A percentile compares a stretch with the other conserved stretches of the same genome.
phyloP scores from a whole-genome alignment of 2,797 vertebrate species.

The Rhinella marina region DNA sequence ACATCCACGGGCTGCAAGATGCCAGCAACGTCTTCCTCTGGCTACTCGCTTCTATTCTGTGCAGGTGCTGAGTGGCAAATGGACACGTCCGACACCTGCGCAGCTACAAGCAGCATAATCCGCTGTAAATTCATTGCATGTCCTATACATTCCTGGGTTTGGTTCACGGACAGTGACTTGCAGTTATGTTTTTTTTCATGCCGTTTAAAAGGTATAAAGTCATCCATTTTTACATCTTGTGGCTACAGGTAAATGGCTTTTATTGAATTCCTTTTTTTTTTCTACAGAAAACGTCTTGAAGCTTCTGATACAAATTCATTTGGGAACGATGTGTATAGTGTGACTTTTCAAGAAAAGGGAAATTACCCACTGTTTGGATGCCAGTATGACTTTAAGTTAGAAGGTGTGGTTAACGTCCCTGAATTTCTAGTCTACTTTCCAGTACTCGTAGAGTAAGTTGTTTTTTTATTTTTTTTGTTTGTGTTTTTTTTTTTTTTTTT shows the following conservation, averaged over 20 bases:
- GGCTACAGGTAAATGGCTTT: background rate
- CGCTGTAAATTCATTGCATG: too few relatives aligned
- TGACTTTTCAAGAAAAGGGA: conserved; percentile 89
- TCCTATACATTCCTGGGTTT: too few relatives aligned
- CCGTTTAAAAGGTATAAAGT: background rate
- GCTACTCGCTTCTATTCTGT: too few relatives aligned
- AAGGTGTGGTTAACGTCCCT: conserved; percentile 93
- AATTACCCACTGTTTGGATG: conserved; percentile 91
- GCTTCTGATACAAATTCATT: conserved; percentile 86
- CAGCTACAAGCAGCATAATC: too few relatives aligned
- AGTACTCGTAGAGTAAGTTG: conserved; percentile 88
- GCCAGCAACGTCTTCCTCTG: too few relatives aligned
- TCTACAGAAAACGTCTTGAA: conserved; percentile 82
- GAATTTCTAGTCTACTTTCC: conserved; percentile 98
- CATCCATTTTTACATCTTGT: background rate
- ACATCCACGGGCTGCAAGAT: too few relatives aligned
- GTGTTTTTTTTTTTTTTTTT: too few relatives aligned
- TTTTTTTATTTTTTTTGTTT: background rate
- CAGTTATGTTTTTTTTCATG: too few relatives aligned
- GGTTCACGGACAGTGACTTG: too few relatives aligned
- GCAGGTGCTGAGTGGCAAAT: too few relatives aligned
- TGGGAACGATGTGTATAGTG: conserved; percentile 91
- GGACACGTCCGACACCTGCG: too few relatives aligned
- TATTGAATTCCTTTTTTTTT: background rate
- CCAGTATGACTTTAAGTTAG: conserved; percentile 94